Evolutionary conservation across 2,113 vertebrate genomes (phyloP).

Genomic region (Dendropsophus ebraccatus): DNA sequence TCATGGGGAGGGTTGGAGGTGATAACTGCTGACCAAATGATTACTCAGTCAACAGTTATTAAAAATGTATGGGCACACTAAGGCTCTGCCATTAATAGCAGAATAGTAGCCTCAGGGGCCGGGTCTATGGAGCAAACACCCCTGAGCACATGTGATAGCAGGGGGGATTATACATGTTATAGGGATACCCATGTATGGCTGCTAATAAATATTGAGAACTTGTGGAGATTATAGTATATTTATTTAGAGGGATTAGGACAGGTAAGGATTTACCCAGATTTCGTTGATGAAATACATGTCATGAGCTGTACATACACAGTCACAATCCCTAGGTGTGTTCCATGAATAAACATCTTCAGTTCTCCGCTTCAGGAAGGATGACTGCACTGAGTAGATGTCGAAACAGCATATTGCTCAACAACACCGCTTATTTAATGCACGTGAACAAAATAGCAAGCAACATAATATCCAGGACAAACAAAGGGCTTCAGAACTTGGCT

Average conservation of each 20-base stretch:
- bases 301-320: constrained; percentile 9
- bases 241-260: neutral
- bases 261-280: neutral
- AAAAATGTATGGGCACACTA: too few relatives aligned
- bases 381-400: neutral
- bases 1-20: too few relatives aligned
- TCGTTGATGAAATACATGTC: constrained; percentile 16
- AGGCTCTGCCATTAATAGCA: too few relatives aligned
- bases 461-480: constrained; percentile 1
- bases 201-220: neutral
- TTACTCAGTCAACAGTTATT: too few relatives aligned
- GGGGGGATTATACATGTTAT: neutral
- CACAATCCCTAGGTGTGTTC: constrained; percentile 22
- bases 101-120: too few relatives aligned
- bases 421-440: neutral
- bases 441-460: neutral
- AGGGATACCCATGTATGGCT: neutral
- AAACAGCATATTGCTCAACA: constrained; percentile 28
- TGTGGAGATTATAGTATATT: neutral
- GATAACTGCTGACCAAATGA: too few relatives aligned
- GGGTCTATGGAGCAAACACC: too few relatives aligned
- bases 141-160: neutral
- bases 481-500: neutral
- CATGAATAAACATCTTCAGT: constrained; percentile 4
- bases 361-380: neutral